Conservation (phyloP, 23 tunicate genomes). For the Botrylloides violaceus region DNA sequence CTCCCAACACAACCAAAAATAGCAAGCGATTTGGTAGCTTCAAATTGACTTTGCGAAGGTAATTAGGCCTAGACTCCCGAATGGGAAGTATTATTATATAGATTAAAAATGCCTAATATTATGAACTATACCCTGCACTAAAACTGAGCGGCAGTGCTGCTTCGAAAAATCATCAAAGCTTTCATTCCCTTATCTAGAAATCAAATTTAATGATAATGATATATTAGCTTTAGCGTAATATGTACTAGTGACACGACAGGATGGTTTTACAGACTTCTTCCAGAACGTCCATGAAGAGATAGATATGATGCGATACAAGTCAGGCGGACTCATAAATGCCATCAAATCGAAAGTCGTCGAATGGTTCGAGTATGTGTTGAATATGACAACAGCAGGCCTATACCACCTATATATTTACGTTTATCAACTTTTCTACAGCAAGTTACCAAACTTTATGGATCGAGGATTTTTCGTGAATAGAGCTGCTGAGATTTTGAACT, state of each 20-base stretch:
- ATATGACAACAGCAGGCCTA: not conserved
- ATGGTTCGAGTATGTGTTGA: conserved; percentile 20
- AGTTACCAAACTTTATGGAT: conserved; percentile 1
- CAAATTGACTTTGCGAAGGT: too few species aligned
- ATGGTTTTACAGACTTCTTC: not conserved
- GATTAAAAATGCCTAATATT: too few species aligned
- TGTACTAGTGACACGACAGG: too few species aligned
- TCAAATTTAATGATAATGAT: too few species aligned
- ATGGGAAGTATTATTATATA: too few species aligned
- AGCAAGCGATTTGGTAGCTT: too few species aligned
- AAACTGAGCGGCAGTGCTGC: too few species aligned
- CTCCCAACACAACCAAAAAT: not conserved
- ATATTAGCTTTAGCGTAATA: too few species aligned
- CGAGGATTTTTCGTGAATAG: conserved; percentile 12
- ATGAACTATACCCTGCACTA: too few species aligned
- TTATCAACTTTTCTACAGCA: not conserved
- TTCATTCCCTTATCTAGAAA: too few species aligned
- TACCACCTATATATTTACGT: not conserved
- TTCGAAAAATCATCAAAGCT: too few species aligned
- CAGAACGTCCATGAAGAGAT: not conserved
- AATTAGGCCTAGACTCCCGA: too few species aligned
- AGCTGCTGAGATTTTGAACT: conserved; percentile 14
- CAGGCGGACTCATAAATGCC: conserved; percentile 1
- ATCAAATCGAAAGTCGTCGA: not conserved
- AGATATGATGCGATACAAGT: not conserved